phyloP scores from a whole-genome alignment of 2,797 vertebrate species.

The Ptychobarbus kaznakovi region DNA sequence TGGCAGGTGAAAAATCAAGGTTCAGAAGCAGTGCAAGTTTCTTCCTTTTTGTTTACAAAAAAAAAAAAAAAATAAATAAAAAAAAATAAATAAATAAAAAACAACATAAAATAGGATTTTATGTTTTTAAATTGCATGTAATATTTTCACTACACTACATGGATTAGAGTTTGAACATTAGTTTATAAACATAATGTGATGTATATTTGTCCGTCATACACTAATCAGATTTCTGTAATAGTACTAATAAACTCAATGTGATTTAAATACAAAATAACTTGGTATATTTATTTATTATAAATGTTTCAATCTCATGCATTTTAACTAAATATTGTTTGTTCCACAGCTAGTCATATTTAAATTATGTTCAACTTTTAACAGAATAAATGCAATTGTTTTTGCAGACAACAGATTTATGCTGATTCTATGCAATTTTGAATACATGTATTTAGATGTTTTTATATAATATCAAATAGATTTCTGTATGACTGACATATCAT shows the following conservation, averaged over 20 bases:
- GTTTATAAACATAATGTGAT: background rate
- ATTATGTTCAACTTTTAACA: background rate
- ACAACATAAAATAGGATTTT: too few relatives aligned
- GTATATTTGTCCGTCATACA: background rate
- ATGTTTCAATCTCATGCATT: background rate
- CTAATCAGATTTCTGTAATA: too few relatives aligned
- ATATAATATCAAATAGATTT: background rate
- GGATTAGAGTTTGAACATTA: background rate
- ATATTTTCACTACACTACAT: background rate
- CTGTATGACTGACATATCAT: background rate
- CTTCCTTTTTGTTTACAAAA: background rate
- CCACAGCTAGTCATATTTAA: background rate
- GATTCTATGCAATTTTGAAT: too few relatives aligned
- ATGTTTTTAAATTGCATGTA: background rate
- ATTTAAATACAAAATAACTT: too few relatives aligned
- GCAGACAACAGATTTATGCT: too few relatives aligned
- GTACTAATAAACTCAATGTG: too few relatives aligned
- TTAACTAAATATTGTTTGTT: background rate
- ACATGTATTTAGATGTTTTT: too few relatives aligned
- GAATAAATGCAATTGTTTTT: too few relatives aligned
- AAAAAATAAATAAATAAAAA: too few relatives aligned
- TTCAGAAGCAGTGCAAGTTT: background rate
- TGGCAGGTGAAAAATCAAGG: too few relatives aligned
- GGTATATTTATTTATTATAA: too few relatives aligned
- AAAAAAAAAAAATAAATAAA: too few relatives aligned